Percentiles rank a stretch among this genome's conserved stretches.
Evolutionary conservation across 2,888 invertebrate genomes (phyloP).

Genomic region (Mythimna vitellina): DNA sequence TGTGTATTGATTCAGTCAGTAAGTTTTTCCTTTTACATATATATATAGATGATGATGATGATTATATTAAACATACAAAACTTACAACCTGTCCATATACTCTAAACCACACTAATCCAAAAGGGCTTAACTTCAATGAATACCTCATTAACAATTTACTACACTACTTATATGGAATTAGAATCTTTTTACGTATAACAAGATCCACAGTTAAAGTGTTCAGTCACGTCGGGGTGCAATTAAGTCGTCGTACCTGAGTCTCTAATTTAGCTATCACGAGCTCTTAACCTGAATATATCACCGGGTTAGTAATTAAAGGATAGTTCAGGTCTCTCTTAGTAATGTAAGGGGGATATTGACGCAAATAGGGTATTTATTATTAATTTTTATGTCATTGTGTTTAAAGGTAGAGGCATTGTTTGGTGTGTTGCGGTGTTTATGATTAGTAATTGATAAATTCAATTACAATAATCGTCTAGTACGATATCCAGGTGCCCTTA

Average conservation of each 20-base stretch:
- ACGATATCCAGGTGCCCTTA: no score
- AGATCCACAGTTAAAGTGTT: slow-evolving; percentile 69
- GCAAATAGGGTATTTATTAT: slow-evolving; percentile 1
- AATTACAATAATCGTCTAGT: no score
- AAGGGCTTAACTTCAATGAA: slow-evolving; percentile 1
- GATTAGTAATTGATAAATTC: no score
- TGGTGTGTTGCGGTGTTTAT: not conserved
- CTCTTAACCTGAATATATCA: slow-evolving; percentile 82
- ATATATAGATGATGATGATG: no score
- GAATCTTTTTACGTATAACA: slow-evolving; percentile 65
- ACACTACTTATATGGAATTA: slow-evolving; percentile 56
- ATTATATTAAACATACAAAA: not conserved
- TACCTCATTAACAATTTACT: slow-evolving; percentile 50
- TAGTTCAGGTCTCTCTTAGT: slow-evolving; percentile 57
- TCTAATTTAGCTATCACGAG: slow-evolving; percentile 84
- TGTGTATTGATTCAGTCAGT: no score
- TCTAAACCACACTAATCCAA: not conserved
- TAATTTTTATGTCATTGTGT: not conserved
- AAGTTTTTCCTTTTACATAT: no score
- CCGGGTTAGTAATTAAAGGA: slow-evolving; percentile 77
- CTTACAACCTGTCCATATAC: not conserved
- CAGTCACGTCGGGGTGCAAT: slow-evolving; percentile 78
- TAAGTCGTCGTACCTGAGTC: slow-evolving; percentile 78
- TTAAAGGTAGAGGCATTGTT: not conserved
- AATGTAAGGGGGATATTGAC: slow-evolving; percentile 24